Conservation (phyloP, 2,113 vertebrate genomes). For the Microtus richardsoni region DNA sequence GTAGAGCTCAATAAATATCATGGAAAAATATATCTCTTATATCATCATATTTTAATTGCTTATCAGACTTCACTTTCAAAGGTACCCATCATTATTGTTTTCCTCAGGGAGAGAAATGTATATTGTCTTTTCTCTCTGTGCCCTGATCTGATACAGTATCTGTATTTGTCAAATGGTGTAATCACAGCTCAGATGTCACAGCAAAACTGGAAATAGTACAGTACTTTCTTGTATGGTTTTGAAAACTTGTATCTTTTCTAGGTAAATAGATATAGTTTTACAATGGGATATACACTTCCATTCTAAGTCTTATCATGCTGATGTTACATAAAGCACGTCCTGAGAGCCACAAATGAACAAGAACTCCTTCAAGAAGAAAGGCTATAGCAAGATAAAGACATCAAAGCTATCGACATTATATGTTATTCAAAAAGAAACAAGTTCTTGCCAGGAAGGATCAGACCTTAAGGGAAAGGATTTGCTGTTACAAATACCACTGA, state of each 20-base stretch:
- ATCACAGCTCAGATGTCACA: background rate
- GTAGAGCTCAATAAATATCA: too few species aligned
- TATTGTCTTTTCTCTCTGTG: conserved; percentile 40
- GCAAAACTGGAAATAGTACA: conserved; percentile 45
- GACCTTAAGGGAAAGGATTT: conserved; percentile 53
- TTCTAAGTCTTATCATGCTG: conserved; percentile 69
- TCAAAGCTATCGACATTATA: conserved; percentile 77
- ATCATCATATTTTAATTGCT: conserved; percentile 50
- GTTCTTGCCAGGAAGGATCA: conserved; percentile 75
- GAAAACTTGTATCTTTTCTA: conserved; percentile 39
- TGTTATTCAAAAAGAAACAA: conserved; percentile 76
- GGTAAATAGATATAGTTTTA: conserved; percentile 68
- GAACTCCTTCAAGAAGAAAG: conserved; percentile 82
- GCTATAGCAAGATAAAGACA: conserved; percentile 76
- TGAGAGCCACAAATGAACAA: conserved; percentile 67
- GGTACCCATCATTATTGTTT: conserved; percentile 39
- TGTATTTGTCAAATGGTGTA: conserved; percentile 50
- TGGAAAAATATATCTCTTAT: background rate
- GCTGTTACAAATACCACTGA: conserved; percentile 58
- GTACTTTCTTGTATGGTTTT: background rate
- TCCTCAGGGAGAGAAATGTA: conserved; percentile 30
- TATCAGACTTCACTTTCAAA: conserved; percentile 62
- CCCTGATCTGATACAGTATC: conserved; percentile 55
- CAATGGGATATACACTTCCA: conserved; percentile 49
- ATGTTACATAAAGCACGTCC: conserved; percentile 66